phyloP scores from a whole-genome alignment of 2,888 invertebrate genomes.

The Galerucella nymphaeae region DNA sequence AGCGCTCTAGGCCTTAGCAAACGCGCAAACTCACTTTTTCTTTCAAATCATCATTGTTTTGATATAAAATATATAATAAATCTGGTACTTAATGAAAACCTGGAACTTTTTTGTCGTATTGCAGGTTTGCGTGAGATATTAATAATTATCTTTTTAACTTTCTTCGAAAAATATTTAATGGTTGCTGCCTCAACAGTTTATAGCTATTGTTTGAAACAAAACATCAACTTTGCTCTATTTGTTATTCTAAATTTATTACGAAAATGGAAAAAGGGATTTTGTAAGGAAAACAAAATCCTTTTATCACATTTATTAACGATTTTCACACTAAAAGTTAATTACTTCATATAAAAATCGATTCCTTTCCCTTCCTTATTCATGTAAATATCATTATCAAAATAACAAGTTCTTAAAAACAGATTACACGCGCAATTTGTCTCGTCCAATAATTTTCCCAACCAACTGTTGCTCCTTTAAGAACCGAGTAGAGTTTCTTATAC shows the following conservation, averaged over 20 bases:
- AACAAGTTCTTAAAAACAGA: neutral
- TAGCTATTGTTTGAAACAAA: neutral
- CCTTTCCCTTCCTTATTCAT: neutral
- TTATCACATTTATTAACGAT: neutral
- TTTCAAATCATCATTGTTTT: too few relatives aligned
- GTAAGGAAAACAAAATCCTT: neutral
- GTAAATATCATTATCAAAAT: neutral
- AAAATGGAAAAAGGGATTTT: neutral
- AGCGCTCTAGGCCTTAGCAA: neutral
- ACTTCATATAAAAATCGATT: too few relatives aligned
- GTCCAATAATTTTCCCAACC: slow-evolving; percentile 31
- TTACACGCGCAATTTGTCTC: slow-evolving; percentile 23
- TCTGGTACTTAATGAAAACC: neutral
- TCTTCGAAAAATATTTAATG: neutral
- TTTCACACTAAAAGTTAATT: too few relatives aligned
- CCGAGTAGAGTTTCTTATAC: slow-evolving; percentile 41
- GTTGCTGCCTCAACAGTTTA: neutral
- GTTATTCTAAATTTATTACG: neutral
- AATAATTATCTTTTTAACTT: neutral
- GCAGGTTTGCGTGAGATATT: slow-evolving; percentile 13
- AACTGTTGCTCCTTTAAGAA: slow-evolving; percentile 44
- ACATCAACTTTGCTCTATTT: neutral
- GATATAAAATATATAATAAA: neutral
- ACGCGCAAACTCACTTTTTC: too few relatives aligned
- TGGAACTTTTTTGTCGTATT: neutral